A percentile compares a stretch with the other conserved stretches of the same genome.
Evolutionary conservation across 2,888 invertebrate species (phyloP).

Genomic region (Antitype chi): DNA sequence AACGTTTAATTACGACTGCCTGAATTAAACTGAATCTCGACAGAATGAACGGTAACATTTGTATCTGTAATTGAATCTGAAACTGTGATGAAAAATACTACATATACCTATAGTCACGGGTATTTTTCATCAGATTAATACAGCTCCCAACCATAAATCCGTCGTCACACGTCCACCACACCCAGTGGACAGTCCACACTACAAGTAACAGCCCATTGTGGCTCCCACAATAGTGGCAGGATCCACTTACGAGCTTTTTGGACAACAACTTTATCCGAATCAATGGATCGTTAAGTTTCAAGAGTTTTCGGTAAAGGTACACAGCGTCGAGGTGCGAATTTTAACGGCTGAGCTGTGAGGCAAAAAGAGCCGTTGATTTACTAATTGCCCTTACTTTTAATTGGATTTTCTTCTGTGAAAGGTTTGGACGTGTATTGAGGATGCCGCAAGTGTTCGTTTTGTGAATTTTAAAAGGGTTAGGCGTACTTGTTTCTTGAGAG

Average conservation of each 20-base stretch:
- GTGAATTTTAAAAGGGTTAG: constrained; percentile 52
- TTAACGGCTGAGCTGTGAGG: constrained; percentile 67
- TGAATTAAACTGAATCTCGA: not conserved
- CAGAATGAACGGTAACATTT: not conserved
- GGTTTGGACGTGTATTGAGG: constrained; percentile 53
- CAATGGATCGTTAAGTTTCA: constrained; percentile 85
- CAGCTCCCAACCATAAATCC: constrained; percentile 18
- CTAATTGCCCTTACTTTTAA: constrained; percentile 72
- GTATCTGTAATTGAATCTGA: too few species aligned
- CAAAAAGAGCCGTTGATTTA: constrained; percentile 67
- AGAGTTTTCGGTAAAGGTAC: constrained; percentile 64
- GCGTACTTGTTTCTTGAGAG: constrained; percentile 24
- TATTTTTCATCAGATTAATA: not conserved
- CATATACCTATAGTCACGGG: too few species aligned
- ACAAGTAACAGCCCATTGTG: constrained; percentile 81
- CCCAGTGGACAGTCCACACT: constrained; percentile 64
- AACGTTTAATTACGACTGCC: not conserved
- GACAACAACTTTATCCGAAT: constrained; percentile 86
- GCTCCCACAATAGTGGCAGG: constrained; percentile 69
- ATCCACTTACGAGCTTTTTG: constrained; percentile 78
- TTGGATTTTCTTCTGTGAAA: constrained; percentile 64
- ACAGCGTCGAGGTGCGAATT: constrained; percentile 77
- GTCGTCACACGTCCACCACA: constrained; percentile 19
- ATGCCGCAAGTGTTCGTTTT: constrained; percentile 49
- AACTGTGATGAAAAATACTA: too few species aligned